These are phyloP conservation scores for Hydroisotoma schaefferi DNA, from an alignment of 2,888 invertebrate species.

Conservation along the genomic window DNA sequence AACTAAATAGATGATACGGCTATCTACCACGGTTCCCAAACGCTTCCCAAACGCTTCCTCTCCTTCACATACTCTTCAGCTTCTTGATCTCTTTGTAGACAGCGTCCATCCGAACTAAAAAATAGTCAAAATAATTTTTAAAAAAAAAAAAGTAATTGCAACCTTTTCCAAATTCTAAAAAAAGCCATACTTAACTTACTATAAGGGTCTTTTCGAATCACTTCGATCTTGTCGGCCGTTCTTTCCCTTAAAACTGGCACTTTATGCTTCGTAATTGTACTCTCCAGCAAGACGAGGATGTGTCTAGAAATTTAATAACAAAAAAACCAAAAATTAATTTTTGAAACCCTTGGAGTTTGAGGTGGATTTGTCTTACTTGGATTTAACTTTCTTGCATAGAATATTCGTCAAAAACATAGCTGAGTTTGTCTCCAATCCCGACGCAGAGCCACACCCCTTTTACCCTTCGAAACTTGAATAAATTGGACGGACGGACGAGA, in stretches of 20 bases:
- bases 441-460: background rate
- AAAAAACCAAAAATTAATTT: background rate
- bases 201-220: slow-evolving; percentile 71
- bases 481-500: no score
- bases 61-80: slow-evolving; percentile 63
- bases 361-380: slow-evolving; percentile 73
- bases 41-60: no score
- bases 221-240: slow-evolving; percentile 72
- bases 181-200: slow-evolving; percentile 59
- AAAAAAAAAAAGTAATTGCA: slow-evolving; percentile 17
- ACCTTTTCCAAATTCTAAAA: background rate
- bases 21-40: no score
- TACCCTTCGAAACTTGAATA: no score
- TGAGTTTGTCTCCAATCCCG: slow-evolving; percentile 1
- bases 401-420: slow-evolving; percentile 68
- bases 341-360: background rate
- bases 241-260: slow-evolving; percentile 66
- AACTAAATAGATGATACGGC: no score
- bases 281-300: slow-evolving; percentile 75
- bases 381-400: slow-evolving; percentile 67
- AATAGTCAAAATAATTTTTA: slow-evolving; percentile 49
- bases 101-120: slow-evolving; percentile 65
- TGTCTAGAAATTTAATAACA: slow-evolving; percentile 61
- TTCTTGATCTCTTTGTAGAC: slow-evolving; percentile 72
- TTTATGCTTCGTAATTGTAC: slow-evolving; percentile 72